Evolutionary conservation across 2,797 vertebrate genomes (phyloP).

Genomic region (Scomberomorus guttatus): DNA sequence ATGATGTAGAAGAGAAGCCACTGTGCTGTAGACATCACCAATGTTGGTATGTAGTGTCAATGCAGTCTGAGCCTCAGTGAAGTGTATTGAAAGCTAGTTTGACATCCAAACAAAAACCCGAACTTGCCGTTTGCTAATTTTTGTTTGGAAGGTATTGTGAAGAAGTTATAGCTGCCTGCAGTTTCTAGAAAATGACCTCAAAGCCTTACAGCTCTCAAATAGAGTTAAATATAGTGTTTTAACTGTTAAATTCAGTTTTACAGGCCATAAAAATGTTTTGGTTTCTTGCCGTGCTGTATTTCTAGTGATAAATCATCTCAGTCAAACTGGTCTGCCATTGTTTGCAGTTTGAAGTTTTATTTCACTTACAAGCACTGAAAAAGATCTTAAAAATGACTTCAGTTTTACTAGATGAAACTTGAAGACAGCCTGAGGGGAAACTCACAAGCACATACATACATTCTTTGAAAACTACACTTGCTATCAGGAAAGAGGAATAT

Average conservation of each 20-base stretch:
- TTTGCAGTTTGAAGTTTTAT: constrained; percentile 27
- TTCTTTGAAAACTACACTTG: not conserved
- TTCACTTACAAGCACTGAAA: constrained; percentile 2
- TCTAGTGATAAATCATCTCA: not conserved
- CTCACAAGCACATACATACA: constrained; percentile 18
- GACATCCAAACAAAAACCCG: constrained; percentile 32
- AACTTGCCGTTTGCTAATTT: constrained; percentile 10
- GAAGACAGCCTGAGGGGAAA: constrained; percentile 29
- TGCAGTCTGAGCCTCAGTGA: constrained; percentile 30
- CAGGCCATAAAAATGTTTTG: constrained; percentile 13
- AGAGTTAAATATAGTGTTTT: constrained; percentile 28
- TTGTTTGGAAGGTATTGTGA: constrained; percentile 4
- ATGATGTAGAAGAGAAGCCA: constrained; percentile 1
- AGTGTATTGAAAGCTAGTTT: constrained; percentile 17
- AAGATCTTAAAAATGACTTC: constrained; percentile 25
- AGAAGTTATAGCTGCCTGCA: not conserved
- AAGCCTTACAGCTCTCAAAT: not conserved
- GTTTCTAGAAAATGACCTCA: not conserved
- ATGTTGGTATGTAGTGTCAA: constrained; percentile 23
- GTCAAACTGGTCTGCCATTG: constrained; percentile 20
- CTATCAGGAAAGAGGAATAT: constrained; percentile 15
- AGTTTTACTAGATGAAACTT: constrained; percentile 45
- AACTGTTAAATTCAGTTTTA: constrained; percentile 25
- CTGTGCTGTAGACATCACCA: constrained; percentile 25
- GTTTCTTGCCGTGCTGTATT: constrained; percentile 25